Base-by-base conservation (phyloP, 2,888 invertebrate species). In the Lepeophtheirus nordmannii region DNA sequence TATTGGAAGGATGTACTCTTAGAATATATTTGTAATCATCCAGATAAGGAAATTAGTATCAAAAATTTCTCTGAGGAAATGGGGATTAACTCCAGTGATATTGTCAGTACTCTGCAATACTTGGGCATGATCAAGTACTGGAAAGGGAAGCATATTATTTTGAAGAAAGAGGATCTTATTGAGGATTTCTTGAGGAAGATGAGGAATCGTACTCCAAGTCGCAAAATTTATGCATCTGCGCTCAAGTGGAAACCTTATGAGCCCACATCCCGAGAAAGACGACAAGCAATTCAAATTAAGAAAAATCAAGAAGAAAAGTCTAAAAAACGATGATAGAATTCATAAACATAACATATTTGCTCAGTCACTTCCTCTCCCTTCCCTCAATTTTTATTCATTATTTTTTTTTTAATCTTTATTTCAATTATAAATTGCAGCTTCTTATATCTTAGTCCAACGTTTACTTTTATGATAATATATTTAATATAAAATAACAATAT, bases 1-100 rank as follows among this genome's bases (percentile, higher is more conserved):
- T 98, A 98, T 78, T 99, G 98, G 98, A 94, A 94, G 76, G 92
- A 94, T 76, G 92, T 93, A 0, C 79, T 98, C 9, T 79, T 98
- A 67, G 87, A 89, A 73, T 87, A 93, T 74, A 80, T 98, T 67
- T 90, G 90, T 75, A 87, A 87, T 67, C 86, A 89, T 67, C 85
- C 87, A 14, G 92, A 90, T 65, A 85, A 87, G 63, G 86, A 91
- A 68, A 82, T 96, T 65, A 89, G 88, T 73, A 89, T 96, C 71
- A 88, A 94, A 78, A 90, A 12, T n/a, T 63, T 87, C 71, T 85
- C 86, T 73, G 82, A 89, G 75, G 91, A 93, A 78, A 87, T 93
- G 80, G 94, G 93, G 20, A 92, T 97, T 71, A 91, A 94, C 73
- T 88, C 92, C 1, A 93, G 93, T 74, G 98, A 98, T 76, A 94